phyloP scores from a whole-genome alignment of 2,797 vertebrate genomes.

The Pseudochromis fuscus region DNA sequence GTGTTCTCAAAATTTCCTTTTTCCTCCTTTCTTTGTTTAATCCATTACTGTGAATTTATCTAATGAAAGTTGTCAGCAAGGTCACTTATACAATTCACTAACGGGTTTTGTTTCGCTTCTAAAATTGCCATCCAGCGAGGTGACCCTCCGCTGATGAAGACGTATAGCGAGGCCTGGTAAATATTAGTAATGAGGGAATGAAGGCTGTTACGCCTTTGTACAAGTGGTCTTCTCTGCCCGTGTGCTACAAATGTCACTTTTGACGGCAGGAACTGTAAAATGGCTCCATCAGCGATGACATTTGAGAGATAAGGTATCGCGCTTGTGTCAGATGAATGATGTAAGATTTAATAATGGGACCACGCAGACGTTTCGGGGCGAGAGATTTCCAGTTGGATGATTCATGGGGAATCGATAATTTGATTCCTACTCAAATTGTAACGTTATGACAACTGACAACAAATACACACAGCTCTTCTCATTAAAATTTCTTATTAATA shows the following conservation, averaged over 20 bases:
- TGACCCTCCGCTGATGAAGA: conserved; percentile 76
- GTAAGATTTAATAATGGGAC: conserved; percentile 34
- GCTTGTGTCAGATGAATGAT: conserved; percentile 10
- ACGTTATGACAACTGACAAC: background rate
- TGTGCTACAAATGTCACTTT: conserved; percentile 32
- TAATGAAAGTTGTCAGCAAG: conserved; percentile 64
- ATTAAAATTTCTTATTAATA: conserved; percentile 8
- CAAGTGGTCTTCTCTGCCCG: conserved; percentile 7
- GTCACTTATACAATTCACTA: conserved; percentile 65
- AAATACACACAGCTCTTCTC: conserved; percentile 3
- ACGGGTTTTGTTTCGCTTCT: conserved; percentile 55
- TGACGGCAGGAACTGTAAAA: conserved; percentile 27
- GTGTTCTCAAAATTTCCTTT: too few relatives aligned
- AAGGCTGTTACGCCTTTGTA: conserved; percentile 1
- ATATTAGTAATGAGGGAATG: conserved; percentile 63
- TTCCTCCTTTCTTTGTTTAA: conserved; percentile 56
- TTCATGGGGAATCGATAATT: conserved; percentile 20
- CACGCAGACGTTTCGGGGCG: background rate
- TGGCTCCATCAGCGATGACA: conserved; percentile 17
- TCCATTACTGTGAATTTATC: conserved; percentile 48
- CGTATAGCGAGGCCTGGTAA: conserved; percentile 67
- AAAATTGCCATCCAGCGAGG: conserved; percentile 66
- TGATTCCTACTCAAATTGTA: background rate
- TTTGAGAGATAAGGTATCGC: conserved; percentile 26
- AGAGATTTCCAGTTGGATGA: conserved; percentile 33